Base-by-base conservation (phyloP, 2,888 invertebrate genomes). In the Ophion slaviceki region DNA sequence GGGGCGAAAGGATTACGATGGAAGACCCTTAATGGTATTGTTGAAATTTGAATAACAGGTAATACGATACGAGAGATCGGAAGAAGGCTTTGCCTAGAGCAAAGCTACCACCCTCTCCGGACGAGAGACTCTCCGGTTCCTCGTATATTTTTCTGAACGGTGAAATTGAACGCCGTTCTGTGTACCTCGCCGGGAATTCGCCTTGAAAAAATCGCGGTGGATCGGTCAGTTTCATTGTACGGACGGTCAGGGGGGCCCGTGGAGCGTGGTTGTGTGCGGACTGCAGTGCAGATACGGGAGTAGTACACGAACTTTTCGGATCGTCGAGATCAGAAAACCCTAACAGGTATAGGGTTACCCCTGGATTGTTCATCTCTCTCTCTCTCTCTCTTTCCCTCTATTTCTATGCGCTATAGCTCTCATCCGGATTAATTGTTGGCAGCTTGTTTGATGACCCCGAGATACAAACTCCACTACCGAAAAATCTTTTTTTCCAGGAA, bases 21-120 rank as follows among this genome's bases (percentile, higher is more conserved):
- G 91, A 92, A 93, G 79, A 92, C 92, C 92, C 92, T 93, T 93
- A 94, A 94, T 93, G 91, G 93, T 90, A 92, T 93, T 93, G 93
- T 93, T 93, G 91, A 91, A 91, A 92, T 93, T 93, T 93, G 93
- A 94, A 93, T 93, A 93, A 94, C 92, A 92, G 91, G 94, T 93
- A 94, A 94, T 91, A 92, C 90, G 93, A 93, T 93, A 93, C 88
- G 91, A 93, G 53, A 53, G 92, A 93, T 93, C 91, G 89, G 87
- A 86, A 87, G 81, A 87, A 80, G 82, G 83, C 82, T 85, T 62
- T 61, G 71, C 57, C 68, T 10, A 57, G 70, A 77, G 64, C 74
- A 72, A 47, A 77, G 24, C 45, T 66, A 71, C 70, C 68, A 67
- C 74, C 70, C 66, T 47, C 70, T 64, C 57, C 61, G 40, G 28